A percentile compares a stretch with the other conserved stretches of the same genome.
Conservation (phyloP, 2,888 invertebrate species). For the Cephus spinipes region DNA sequence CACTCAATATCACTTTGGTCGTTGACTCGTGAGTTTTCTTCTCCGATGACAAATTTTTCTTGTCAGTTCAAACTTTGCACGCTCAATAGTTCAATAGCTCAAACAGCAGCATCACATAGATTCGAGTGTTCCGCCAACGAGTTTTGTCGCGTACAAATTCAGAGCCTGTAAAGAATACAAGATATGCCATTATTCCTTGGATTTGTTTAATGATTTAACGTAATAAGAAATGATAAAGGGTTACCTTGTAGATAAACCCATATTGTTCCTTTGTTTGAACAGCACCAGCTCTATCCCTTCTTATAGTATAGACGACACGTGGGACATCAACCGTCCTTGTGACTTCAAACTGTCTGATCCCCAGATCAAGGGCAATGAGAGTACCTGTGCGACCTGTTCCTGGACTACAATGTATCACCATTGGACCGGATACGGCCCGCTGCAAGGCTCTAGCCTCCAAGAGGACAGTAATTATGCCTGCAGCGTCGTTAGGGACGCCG, state of each 20-base stretch:
- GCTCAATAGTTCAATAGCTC: not conserved
- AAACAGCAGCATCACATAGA: constrained; percentile 62
- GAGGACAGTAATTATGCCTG: constrained; percentile 87
- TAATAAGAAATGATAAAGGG: constrained; percentile 9
- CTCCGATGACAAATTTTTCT: too few relatives aligned
- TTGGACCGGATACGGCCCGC: constrained; percentile 73
- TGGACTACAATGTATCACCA: constrained; percentile 88
- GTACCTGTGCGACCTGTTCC: constrained; percentile 93
- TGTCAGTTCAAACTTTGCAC: too few relatives aligned
- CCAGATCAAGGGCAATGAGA: constrained; percentile 86
- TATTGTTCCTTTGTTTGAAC: constrained; percentile 94
- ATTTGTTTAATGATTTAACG: not conserved
- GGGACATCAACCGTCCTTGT: constrained; percentile 87
- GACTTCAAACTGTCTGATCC: constrained; percentile 87
- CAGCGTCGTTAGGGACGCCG: constrained; percentile 86
- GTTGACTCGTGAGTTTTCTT: not conserved
- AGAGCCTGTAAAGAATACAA: constrained; percentile 73
- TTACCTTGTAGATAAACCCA: constrained; percentile 90
- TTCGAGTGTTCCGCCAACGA: constrained; percentile 80
- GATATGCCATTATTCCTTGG: not conserved
- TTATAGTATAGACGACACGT: constrained; percentile 83
- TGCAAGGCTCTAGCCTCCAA: constrained; percentile 78
- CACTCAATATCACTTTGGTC: not conserved
- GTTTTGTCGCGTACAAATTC: constrained; percentile 85
- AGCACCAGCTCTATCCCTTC: constrained; percentile 89